phyloP scores from a whole-genome alignment of 2,113 vertebrate genomes.

The Terrapene triunguis region DNA sequence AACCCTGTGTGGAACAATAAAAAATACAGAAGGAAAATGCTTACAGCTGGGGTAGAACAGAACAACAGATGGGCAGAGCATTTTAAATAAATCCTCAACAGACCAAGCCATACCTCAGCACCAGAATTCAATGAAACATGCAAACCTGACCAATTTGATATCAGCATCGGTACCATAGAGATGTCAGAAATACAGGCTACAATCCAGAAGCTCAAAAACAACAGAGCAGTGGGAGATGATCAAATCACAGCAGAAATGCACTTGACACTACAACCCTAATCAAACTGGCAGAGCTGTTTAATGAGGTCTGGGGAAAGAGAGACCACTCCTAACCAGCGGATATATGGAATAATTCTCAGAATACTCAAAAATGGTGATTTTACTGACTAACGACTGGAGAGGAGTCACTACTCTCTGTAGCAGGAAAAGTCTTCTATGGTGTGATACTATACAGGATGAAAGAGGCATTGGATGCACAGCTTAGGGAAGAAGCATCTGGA shows the following conservation, averaged over 20 bases:
- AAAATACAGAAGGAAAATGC: background rate
- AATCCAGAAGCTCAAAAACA: background rate
- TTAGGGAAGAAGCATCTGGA: background rate
- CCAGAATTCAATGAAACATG: background rate
- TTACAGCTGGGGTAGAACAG: background rate
- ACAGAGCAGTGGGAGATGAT: background rate
- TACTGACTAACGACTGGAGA: background rate
- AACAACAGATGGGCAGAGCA: background rate
- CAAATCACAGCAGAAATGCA: background rate
- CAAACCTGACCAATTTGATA: background rate
- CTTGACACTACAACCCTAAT: background rate
- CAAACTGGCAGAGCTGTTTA: background rate
- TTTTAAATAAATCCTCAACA: background rate
- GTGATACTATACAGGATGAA: background rate
- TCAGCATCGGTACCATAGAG: background rate
- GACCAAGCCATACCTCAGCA: background rate
- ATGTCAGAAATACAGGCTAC: background rate
- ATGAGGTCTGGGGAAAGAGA: background rate
- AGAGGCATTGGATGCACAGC: background rate
- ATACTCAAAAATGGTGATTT: background rate
- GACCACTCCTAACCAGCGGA: background rate
- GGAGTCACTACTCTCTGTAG: background rate
- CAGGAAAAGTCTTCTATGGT: background rate
- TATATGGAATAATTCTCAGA: background rate
- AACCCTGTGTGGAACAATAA: background rate